These are phyloP conservation scores for Fulmarus glacialis DNA, from an alignment of 2,113 vertebrate genomes.

Conservation along the genomic window DNA sequence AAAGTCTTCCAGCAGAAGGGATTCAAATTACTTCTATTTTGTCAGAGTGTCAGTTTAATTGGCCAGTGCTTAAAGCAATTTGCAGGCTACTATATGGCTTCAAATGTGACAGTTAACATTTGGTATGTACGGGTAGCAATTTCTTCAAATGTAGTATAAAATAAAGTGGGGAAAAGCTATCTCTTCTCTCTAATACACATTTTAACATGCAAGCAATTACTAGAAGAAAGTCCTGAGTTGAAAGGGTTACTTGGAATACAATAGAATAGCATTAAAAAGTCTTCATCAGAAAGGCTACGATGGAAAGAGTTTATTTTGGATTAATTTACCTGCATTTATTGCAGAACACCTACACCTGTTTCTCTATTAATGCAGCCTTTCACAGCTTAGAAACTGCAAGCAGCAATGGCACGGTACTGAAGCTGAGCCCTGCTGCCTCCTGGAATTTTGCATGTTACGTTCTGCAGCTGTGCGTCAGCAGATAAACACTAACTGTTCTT, in stretches of 20 bases:
- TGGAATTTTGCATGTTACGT: not conserved
- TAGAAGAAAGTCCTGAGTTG: not conserved
- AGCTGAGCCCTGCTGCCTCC: not conserved
- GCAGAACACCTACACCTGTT: not conserved
- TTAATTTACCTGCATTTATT: not conserved
- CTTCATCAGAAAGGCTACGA: not conserved
- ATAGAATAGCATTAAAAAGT: not conserved
- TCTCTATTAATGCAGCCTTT: not conserved
- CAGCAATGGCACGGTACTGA: no score
- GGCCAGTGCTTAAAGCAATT: not conserved
- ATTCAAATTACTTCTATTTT: no score
- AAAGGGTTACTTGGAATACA: not conserved
- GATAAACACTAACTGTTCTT: not conserved
- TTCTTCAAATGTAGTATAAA: not conserved
- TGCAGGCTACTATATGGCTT: not conserved
- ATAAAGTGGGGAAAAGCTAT: not conserved
- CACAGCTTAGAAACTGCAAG: accelerated
- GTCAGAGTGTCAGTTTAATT: not conserved
- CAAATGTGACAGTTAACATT: not conserved
- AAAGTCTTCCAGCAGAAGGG: not conserved
- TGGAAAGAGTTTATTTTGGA: no score
- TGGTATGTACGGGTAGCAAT: not conserved
- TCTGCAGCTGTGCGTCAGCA: no score
- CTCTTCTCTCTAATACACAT: not conserved
- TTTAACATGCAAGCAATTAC: not conserved